Conservation (phyloP, 2,113 vertebrate genomes). For the Myiopsitta monachus region DNA sequence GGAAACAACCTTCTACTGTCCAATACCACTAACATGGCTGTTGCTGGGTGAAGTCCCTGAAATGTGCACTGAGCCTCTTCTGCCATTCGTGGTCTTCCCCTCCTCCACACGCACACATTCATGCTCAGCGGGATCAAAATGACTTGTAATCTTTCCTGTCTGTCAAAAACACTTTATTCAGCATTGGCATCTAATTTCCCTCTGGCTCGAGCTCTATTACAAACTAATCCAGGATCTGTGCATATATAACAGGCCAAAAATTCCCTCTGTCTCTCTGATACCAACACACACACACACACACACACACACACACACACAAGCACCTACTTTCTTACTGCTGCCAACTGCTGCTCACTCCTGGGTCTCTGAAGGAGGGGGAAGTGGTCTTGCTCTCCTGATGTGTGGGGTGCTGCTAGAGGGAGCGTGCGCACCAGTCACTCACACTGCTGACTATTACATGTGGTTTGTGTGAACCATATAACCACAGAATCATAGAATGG, state of each 20-base stretch:
- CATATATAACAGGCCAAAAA: constrained; percentile 18
- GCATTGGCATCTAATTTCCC: constrained; percentile 58
- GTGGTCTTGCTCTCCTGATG: background rate
- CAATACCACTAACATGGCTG: background rate
- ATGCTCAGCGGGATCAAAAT: constrained; percentile 48
- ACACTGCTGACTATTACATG: background rate
- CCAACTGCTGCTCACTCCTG: constrained; percentile 25
- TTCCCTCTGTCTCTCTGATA: background rate
- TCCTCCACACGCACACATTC: background rate
- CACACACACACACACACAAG: background rate
- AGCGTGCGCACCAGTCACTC: background rate
- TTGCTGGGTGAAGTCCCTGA: constrained; percentile 1
- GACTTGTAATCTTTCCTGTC: constrained; percentile 59
- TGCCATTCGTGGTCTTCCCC: background rate
- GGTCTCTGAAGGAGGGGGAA: background rate
- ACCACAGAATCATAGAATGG: background rate
- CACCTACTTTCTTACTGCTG: background rate
- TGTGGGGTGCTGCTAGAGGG: background rate
- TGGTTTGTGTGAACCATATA: background rate
- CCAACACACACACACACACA: background rate
- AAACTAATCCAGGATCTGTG: constrained; percentile 46
- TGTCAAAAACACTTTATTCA: constrained; percentile 65
- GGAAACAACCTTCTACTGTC: background rate
- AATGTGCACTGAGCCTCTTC: constrained; percentile 17
- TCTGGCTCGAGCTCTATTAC: constrained; percentile 54